These are phyloP conservation scores for Ephestia elutella DNA, from an alignment of 1,140 invertebrate genomes.

Conservation along the genomic window DNA sequence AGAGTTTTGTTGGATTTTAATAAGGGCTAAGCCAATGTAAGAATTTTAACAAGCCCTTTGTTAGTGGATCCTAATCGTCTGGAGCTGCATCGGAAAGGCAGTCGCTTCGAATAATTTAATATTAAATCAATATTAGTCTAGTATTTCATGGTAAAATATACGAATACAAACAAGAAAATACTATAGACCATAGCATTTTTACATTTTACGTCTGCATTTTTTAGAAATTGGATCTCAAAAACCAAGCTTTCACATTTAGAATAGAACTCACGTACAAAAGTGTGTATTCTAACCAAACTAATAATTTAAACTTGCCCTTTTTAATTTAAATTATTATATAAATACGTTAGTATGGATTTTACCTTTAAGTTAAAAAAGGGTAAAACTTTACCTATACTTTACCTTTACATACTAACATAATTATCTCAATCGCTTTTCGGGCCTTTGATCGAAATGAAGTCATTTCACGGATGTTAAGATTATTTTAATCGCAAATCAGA, in stretches of 20 bases:
- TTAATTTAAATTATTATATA: no score
- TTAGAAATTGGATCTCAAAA: no score
- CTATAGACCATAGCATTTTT: not conserved
- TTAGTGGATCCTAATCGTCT: constrained; percentile 29
- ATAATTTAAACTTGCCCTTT: no score
- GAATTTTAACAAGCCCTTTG: constrained; percentile 69
- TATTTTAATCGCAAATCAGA: not conserved
- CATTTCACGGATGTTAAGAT: not conserved
- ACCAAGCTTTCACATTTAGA: no score
- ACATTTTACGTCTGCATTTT: no score
- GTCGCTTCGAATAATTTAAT: not conserved
- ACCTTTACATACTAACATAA: not conserved
- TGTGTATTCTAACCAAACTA: no score
- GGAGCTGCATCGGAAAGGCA: not conserved
- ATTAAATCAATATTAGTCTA: not conserved
- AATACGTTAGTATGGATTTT: no score
- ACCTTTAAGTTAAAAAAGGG: no score
- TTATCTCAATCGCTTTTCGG: no score
- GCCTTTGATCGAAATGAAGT: no score
- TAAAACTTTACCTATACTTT: no score
- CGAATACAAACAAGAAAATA: not conserved
- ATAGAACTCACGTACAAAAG: no score
- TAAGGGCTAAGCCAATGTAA: constrained; percentile 41
- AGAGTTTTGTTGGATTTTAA: constrained; percentile 51
- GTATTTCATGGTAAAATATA: not conserved